Evolutionary conservation across 2,797 vertebrate species (phyloP).

Genomic region (Rhodeus uyekii): DNA sequence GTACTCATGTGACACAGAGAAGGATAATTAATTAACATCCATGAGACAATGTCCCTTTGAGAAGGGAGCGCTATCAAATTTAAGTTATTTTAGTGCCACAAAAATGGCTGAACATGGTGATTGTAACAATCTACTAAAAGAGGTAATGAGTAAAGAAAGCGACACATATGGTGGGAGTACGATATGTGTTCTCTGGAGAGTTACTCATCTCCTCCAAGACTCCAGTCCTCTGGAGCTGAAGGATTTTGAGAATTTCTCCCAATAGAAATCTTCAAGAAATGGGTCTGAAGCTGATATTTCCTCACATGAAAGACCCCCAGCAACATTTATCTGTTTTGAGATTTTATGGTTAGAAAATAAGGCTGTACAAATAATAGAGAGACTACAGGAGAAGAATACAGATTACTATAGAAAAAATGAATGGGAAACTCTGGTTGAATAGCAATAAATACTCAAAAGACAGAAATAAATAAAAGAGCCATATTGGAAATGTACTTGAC

Average conservation of each 20-base stretch:
- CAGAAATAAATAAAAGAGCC: neutral
- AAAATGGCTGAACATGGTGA: neutral
- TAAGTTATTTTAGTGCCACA: no score
- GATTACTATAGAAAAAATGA: neutral
- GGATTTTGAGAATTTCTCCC: neutral
- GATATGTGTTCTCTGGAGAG: neutral
- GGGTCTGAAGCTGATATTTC: neutral
- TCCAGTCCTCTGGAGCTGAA: neutral
- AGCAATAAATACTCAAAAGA: neutral
- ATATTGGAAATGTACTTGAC: neutral
- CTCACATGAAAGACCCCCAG: neutral
- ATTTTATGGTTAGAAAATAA: neutral
- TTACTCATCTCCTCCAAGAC: constrained; percentile 3
- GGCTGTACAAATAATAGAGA: neutral
- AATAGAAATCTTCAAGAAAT: neutral
- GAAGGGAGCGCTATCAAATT: neutral
- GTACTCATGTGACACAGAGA: no score
- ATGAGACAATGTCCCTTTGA: neutral
- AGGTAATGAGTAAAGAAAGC: constrained; percentile 49
- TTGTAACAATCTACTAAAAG: constrained; percentile 17
- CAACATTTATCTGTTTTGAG: neutral
- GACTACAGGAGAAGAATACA: neutral
- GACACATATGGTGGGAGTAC: constrained; percentile 3
- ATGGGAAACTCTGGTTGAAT: neutral
- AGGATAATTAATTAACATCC: neutral